Percentiles rank a stretch among this genome's conserved stretches.
These are phyloP conservation scores for Falco novaeseelandiae DNA, from an alignment of 2,797 vertebrate genomes.

Conservation along the genomic window DNA sequence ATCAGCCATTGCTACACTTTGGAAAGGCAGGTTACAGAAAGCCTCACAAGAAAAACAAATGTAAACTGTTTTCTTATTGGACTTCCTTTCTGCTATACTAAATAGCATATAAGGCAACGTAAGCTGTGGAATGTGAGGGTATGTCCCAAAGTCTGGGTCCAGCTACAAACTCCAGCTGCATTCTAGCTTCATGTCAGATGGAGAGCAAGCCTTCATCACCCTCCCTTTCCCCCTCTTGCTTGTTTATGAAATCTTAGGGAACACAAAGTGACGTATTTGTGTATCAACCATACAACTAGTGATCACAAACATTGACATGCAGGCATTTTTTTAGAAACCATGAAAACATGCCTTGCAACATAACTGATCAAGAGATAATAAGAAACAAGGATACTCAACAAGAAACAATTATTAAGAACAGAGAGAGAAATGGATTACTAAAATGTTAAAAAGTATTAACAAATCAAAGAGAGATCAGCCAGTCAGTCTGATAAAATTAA, in stretches of 20 bases:
- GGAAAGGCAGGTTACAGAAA: background rate
- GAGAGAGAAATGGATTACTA: background rate
- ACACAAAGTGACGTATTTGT: background rate
- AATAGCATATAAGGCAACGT: background rate
- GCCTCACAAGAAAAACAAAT: background rate
- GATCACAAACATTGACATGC: background rate
- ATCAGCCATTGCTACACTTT: background rate
- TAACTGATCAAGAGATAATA: background rate
- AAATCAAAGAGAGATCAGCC: background rate
- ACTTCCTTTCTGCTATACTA: background rate
- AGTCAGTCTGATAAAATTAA: background rate
- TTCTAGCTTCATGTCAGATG: background rate
- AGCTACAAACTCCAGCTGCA: background rate
- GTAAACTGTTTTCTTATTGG: background rate
- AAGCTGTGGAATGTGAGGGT: accelerated
- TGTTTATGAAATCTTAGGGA: background rate
- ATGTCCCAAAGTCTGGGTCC: background rate
- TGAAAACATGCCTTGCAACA: background rate
- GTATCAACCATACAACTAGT: background rate
- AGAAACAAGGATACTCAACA: background rate
- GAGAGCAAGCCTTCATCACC: background rate
- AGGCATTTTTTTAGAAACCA: background rate
- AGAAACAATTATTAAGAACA: background rate
- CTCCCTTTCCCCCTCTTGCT: background rate
- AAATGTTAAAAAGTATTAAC: background rate